phyloP scores from a whole-genome alignment of 2,797 vertebrate species.

The Threskiornis aethiopicus region DNA sequence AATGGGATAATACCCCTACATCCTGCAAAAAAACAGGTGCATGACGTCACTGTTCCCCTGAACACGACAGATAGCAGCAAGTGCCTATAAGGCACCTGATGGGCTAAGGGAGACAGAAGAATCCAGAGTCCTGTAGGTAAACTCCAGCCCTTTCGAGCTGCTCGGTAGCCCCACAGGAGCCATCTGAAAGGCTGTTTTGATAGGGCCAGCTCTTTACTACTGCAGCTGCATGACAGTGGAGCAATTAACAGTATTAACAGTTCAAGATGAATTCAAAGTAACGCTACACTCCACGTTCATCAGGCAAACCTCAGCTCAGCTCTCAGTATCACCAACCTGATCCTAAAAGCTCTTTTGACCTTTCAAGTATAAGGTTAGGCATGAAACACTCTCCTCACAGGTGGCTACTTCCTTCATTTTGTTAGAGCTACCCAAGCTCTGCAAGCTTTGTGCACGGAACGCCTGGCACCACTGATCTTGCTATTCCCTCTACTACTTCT shows the following conservation, averaged over 20 bases:
- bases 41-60: neutral
- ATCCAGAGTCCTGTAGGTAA: neutral
- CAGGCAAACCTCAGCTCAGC: neutral
- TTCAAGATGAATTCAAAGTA: neutral
- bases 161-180: neutral
- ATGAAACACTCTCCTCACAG: neutral
- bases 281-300: neutral
- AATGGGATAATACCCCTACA: neutral
- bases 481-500: neutral
- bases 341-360: neutral
- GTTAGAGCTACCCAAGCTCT: neutral
- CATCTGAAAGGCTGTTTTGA: neutral
- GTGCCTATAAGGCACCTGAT: neutral
- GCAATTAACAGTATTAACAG: neutral
- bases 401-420: neutral
- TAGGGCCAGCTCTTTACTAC: neutral
- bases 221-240: neutral
- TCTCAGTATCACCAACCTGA: neutral
- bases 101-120: neutral
- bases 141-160: neutral
- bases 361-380: neutral
- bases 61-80: neutral
- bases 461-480: neutral
- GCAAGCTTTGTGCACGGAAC: neutral
- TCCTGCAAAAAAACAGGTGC: neutral